Evolutionary conservation across 2,113 vertebrate species (phyloP).

Genomic region (Zingel zingel): DNA sequence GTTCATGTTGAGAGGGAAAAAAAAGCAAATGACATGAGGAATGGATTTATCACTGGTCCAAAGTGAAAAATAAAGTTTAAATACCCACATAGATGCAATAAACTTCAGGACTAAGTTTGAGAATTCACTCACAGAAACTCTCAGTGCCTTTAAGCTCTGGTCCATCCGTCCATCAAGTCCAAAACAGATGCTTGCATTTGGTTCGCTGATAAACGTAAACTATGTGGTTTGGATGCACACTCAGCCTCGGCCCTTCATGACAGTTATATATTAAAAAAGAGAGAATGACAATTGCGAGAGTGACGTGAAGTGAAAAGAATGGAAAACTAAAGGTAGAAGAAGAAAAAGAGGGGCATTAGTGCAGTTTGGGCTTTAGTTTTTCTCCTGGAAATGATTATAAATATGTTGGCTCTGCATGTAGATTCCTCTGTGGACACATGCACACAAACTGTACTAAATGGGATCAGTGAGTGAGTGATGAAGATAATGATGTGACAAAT

Average conservation of each 20-base stretch:
- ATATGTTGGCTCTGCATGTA: not conserved
- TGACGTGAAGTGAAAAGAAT: not conserved
- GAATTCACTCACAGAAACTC: not conserved
- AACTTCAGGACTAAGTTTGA: not conserved
- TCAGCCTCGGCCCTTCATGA: too few species aligned
- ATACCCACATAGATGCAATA: not conserved
- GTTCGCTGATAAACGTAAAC: slow-evolving; percentile 4
- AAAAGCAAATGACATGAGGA: not conserved
- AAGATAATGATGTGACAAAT: slow-evolving; percentile 30
- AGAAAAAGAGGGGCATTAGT: not conserved
- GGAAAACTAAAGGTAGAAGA: slow-evolving; percentile 3
- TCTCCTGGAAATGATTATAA: slow-evolving; percentile 20
- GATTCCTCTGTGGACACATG: not conserved
- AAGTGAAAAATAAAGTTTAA: too few species aligned
- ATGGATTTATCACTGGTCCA: not conserved
- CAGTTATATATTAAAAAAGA: not conserved
- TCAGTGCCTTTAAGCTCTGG: slow-evolving; percentile 10
- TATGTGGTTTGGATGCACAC: not conserved
- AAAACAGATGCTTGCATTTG: slow-evolving; percentile 39
- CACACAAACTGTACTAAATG: not conserved
- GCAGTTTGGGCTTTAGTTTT: not conserved
- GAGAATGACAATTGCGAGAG: slow-evolving; percentile 2
- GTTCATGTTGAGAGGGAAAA: not conserved
- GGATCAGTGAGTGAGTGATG: not conserved
- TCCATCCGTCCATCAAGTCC: not conserved